These are phyloP conservation scores for Taenioides sp. DNA, from an alignment of 2,797 vertebrate genomes.

Conservation along the genomic window DNA sequence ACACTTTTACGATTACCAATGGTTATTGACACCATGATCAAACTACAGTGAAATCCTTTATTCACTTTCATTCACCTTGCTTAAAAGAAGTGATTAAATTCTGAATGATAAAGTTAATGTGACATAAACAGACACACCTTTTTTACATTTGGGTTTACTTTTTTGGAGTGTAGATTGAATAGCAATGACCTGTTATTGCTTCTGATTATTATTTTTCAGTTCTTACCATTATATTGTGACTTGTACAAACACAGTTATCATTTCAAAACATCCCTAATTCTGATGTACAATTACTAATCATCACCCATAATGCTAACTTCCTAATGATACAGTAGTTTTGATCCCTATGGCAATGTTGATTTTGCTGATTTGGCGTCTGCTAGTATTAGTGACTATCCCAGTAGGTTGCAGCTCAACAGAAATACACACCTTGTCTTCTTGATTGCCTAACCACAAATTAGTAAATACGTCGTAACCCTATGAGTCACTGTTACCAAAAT, in stretches of 20 bases:
- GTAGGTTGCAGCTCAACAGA: conserved; percentile 2
- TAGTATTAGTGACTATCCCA: neutral
- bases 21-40: neutral
- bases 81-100: neutral
- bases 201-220: neutral
- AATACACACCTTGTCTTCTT: conserved; percentile 13
- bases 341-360: neutral
- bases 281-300: neutral
- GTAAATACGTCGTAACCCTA: neutral
- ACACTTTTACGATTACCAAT: neutral
- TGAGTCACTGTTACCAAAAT: conserved; percentile 5
- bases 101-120: neutral
- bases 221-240: too few species aligned
- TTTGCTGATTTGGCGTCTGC: neutral
- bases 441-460: neutral
- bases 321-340: neutral
- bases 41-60: neutral
- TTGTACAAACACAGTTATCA: neutral
- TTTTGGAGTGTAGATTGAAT: neutral
- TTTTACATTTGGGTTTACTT: neutral
- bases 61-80: neutral
- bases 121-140: neutral
- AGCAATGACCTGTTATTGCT: too few species aligned
- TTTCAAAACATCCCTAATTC: too few species aligned
- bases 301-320: neutral